A percentile compares a stretch with the other conserved stretches of the same genome.
Evolutionary conservation across 2,888 invertebrate species (phyloP).

Genomic region (Hyppa rectilinea): DNA sequence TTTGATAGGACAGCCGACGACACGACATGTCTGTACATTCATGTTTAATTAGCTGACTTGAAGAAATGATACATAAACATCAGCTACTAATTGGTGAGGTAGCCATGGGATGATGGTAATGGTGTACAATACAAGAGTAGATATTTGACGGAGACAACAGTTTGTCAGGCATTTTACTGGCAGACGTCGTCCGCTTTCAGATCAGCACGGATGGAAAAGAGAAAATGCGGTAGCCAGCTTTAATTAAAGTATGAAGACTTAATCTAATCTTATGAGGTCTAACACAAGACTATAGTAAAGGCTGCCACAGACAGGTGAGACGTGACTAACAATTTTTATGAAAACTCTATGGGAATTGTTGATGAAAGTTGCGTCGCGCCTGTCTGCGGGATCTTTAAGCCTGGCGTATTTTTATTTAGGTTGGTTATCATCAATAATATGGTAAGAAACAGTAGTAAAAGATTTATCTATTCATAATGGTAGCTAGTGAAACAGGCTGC

Average conservation of each 20-base stretch:
- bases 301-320: no score
- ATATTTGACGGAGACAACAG: slow-evolving; percentile 20
- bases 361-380: no score
- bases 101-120: slow-evolving; percentile 63
- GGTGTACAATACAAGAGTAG: not conserved
- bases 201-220: no score
- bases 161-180: not conserved
- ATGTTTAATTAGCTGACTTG: slow-evolving; percentile 64
- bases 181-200: not conserved
- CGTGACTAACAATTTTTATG: no score
- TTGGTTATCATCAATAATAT: not conserved
- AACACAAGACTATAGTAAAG: no score
- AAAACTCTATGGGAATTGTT: no score
- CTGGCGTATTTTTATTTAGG: not conserved
- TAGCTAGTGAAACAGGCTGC: no score
- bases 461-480: not conserved
- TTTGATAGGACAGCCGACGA: slow-evolving; percentile 67
- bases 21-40: slow-evolving; percentile 62
- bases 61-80: slow-evolving; percentile 69
- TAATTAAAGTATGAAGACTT: no score
- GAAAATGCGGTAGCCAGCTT: no score
- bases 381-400: no score
- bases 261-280: no score
- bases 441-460: not conserved
- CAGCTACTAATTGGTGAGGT: slow-evolving; percentile 63